Conservation (phyloP, 1,140 invertebrate species). For the Uloborus diversus region DNA sequence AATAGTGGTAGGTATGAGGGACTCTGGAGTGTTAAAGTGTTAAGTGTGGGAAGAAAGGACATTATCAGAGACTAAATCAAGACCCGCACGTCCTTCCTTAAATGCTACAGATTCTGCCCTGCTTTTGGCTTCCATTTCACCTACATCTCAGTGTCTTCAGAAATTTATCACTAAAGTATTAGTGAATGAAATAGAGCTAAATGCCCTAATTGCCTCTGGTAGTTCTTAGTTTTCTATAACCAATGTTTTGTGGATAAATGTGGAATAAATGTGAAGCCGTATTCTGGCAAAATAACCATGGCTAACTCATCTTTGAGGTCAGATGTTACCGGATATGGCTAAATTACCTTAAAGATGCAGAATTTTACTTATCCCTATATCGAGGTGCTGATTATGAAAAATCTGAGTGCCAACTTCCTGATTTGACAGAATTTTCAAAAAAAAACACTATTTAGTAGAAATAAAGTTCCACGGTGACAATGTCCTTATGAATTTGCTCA, state of each 20-base stretch:
- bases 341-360: background rate
- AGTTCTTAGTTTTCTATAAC: background rate
- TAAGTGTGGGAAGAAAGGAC: background rate
- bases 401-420: background rate
- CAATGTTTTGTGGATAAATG: background rate
- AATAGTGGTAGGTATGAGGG: too few relatives aligned
- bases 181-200: background rate
- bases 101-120: background rate
- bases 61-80: background rate
- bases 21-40: too few relatives aligned
- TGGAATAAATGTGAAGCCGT: background rate
- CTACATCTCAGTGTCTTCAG: background rate
- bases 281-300: background rate
- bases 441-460: background rate
- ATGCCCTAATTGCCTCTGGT: background rate
- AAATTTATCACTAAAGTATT: background rate
- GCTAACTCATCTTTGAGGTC: background rate
- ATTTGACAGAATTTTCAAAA: background rate
- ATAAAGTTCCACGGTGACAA: conserved; percentile 2
- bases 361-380: background rate
- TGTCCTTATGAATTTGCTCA: background rate
- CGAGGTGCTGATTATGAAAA: background rate
- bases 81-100: background rate
- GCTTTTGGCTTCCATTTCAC: background rate
- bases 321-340: background rate